These are phyloP conservation scores for Aromia moschata DNA, from an alignment of 2,888 invertebrate species.

Conservation along the genomic window DNA sequence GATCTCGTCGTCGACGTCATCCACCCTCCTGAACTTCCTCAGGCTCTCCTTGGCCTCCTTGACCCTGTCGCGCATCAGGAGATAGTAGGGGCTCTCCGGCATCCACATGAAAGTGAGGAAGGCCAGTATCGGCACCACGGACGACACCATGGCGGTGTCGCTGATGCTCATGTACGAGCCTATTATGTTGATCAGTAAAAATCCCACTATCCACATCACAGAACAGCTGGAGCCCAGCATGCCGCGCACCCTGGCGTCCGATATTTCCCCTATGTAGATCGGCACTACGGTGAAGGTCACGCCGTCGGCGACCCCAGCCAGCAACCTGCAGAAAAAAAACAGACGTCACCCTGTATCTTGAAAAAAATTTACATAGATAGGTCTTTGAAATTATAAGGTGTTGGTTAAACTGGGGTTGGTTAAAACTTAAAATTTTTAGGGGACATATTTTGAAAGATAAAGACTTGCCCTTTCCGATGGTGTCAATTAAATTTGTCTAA, in stretches of 20 bases:
- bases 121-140: constrained; percentile 63
- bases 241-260: constrained; percentile 68
- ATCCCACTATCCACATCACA: constrained; percentile 67
- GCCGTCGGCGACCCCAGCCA: constrained; percentile 70
- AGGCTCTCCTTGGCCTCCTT: constrained; percentile 64
- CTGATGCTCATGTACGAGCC: constrained; percentile 63
- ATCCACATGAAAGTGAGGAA: constrained; percentile 64
- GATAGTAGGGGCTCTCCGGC: constrained; percentile 70
- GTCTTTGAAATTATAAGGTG: too few relatives aligned
- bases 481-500: too few relatives aligned
- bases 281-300: constrained; percentile 63
- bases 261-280: constrained; percentile 71
- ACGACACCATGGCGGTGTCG: constrained; percentile 63
- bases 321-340: too few relatives aligned
- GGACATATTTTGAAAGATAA: too few relatives aligned
- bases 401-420: too few relatives aligned
- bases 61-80: constrained; percentile 60
- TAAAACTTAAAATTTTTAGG: too few relatives aligned
- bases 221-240: constrained; percentile 72
- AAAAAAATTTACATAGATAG: too few relatives aligned
- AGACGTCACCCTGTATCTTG: too few relatives aligned
- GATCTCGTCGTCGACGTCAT: constrained; percentile 45
- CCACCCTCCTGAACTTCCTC: constrained; percentile 59
- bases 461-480: too few relatives aligned
- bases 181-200: constrained; percentile 70